These are phyloP conservation scores for Setophaga kirtlandii DNA, from an alignment of 2,113 vertebrate genomes.

Conservation along the genomic window DNA sequence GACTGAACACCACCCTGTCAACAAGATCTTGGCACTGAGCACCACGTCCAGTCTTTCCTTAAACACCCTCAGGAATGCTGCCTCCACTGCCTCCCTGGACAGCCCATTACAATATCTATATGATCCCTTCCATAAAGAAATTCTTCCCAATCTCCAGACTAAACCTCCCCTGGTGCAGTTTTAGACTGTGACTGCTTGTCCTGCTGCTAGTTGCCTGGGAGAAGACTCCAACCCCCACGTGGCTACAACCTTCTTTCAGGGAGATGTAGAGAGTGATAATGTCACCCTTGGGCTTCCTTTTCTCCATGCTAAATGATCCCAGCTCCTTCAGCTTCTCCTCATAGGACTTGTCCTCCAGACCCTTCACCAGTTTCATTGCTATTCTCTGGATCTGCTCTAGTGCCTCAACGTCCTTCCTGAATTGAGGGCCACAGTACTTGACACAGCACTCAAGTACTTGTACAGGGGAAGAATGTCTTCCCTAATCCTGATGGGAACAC, in stretches of 20 bases:
- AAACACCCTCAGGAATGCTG: too few relatives aligned
- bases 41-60: background rate
- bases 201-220: background rate
- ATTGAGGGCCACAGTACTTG: fast-evolving
- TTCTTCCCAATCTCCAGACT: background rate
- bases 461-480: background rate
- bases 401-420: background rate
- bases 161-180: background rate
- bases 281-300: background rate
- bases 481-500: background rate
- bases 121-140: background rate
- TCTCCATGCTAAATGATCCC: background rate
- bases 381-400: background rate
- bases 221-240: background rate
- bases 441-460: background rate
- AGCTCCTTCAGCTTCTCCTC: background rate
- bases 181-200: background rate
- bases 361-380: background rate
- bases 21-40: too few relatives aligned
- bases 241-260: background rate
- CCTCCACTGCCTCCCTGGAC: background rate
- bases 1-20: background rate
- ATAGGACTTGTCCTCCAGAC: background rate
- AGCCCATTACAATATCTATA: background rate
- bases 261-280: background rate